These are phyloP conservation scores for Drosophila neoperkinsi DNA, from an alignment of 2,888 invertebrate species.

Conservation along the genomic window DNA sequence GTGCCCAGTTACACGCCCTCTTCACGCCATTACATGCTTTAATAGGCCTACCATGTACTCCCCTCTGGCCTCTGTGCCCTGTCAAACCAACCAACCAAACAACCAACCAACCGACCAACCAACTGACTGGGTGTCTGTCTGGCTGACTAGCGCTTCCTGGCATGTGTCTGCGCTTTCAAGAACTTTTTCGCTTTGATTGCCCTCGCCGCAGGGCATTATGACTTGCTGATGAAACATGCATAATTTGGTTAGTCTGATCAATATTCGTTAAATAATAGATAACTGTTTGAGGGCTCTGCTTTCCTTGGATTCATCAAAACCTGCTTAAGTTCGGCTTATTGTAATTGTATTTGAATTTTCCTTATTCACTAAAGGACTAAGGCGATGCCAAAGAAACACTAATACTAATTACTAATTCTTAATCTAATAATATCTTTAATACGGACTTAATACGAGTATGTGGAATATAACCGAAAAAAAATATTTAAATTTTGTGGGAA, in stretches of 20 bases:
- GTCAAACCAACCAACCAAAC: background rate
- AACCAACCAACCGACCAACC: background rate
- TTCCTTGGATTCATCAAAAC: background rate
- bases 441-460: background rate
- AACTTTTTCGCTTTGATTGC: constrained; percentile 53
- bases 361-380: background rate
- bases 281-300: background rate
- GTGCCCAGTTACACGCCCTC: constrained; percentile 59
- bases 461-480: background rate
- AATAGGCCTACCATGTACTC: constrained; percentile 59
- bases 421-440: background rate
- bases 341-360: background rate
- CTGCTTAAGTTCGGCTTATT: background rate
- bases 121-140: constrained; percentile 3
- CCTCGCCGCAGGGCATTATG: constrained; percentile 21
- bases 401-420: background rate
- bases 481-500: background rate
- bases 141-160: constrained; percentile 47
- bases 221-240: constrained; percentile 17
- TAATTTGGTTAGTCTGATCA: constrained; percentile 11
- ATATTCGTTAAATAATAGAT: constrained; percentile 3
- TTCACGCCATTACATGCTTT: constrained; percentile 79
- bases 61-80: background rate
- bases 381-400: background rate
- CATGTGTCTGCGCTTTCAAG: constrained; percentile 58